Evolutionary conservation across 2,888 invertebrate species (phyloP), one percentile per base, ranked within the genome.

Genomic region (Habroteleia sp.): DNA sequence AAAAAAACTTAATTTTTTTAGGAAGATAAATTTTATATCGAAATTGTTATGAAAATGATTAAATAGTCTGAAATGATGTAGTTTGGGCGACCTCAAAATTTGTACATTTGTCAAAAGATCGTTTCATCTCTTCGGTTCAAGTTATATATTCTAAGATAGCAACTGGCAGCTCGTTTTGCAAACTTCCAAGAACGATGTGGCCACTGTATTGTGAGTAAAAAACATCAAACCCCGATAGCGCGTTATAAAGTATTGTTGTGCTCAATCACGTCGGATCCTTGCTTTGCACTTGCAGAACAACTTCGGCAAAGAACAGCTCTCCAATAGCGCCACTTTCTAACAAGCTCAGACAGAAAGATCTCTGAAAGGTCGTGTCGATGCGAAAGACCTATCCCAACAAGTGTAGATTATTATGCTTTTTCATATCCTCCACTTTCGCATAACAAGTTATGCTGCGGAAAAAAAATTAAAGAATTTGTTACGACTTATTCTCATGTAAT

Each of bases 141-240:
- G 52, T 62, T 75, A 60, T 65, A 33, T 39, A 50, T 50, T 33
- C 31, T 27, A 31, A 71, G 71, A 75, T 71, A 75, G 62, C 71
- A 71, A 75, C 71, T 29, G 58, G 58, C 69, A 74, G 63, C 69
- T 75, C 75, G 75, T 75, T 75, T 75, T 44, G 66, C 71, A 69
- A 75, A 75, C 69, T 75, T 72, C 60, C 7, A 71, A 71, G 75
- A 75, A 66, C 66, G 71, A 75, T 75, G 75, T 44, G 54, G 66
- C 46, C 33, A 37, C 54, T 71, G 66, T 52, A 63, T 71, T 71
- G 75, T 10, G 35, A 35, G 71, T 56, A 62, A 71, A 75, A 71
- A 75, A 74, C 65, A 71, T 60, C 71, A 65, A 65, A 75, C 75
- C 60, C 71, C 62, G 75, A 75, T 75, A 75, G 41, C 62, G 56